Evolutionary conservation across 2,888 invertebrate genomes (phyloP).

Genomic region (Oasisia sp.): DNA sequence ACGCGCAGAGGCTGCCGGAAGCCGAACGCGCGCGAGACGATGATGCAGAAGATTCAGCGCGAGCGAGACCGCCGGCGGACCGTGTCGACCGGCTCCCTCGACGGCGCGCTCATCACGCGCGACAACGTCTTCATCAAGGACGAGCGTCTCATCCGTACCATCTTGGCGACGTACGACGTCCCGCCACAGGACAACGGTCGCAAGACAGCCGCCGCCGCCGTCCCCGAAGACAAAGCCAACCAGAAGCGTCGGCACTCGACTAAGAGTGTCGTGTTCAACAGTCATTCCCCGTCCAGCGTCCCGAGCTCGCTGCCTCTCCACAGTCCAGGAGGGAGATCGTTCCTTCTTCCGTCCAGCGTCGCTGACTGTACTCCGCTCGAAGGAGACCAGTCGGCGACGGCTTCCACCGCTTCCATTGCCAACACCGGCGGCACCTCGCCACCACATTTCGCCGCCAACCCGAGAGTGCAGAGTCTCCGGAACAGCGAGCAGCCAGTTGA

Average conservation of each 20-base stretch:
- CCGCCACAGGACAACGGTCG: background rate
- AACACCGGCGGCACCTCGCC: background rate
- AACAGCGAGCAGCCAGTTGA: background rate
- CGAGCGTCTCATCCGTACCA: constrained; percentile 27
- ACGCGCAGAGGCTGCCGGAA: background rate
- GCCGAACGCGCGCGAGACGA: constrained; percentile 35
- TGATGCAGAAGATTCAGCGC: constrained; percentile 63
- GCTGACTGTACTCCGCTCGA: background rate
- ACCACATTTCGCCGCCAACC: background rate
- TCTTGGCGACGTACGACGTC: background rate
- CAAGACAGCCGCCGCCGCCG: background rate
- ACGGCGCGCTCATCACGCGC: constrained; percentile 63
- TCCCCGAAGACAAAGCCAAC: background rate
- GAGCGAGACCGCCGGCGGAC: constrained; percentile 63
- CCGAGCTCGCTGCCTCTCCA: background rate
- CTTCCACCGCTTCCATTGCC: background rate
- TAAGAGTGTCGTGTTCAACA: background rate
- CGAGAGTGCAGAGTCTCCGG: background rate
- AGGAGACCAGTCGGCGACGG: background rate
- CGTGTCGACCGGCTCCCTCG: constrained; percentile 62
- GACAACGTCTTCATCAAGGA: constrained; percentile 57
- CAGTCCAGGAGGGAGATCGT: background rate
- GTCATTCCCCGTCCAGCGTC: background rate
- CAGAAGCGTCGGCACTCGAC: background rate
- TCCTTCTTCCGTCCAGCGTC: background rate